These are phyloP conservation scores for Drosophila ogumai DNA, from an alignment of 1,140 invertebrate genomes.

Conservation along the genomic window DNA sequence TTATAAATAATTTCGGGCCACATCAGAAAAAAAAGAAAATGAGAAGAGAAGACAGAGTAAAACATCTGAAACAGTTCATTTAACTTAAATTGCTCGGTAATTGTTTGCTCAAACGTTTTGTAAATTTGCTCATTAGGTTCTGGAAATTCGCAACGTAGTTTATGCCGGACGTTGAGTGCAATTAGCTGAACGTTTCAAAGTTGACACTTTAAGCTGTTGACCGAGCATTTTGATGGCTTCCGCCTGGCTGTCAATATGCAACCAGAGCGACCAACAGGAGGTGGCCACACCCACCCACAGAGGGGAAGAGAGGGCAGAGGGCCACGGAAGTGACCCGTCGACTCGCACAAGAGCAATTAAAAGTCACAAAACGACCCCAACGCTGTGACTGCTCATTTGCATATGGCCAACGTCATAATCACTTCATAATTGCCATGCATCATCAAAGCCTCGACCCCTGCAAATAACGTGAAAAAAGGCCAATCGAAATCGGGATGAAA, in stretches of 20 bases:
- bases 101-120: constrained; percentile 65
- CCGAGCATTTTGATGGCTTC: constrained; percentile 24
- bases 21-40: background rate
- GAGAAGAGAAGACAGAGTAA: background rate
- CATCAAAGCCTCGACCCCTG: constrained; percentile 7
- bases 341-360: constrained; percentile 57
- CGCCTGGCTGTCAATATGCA: constrained; percentile 37
- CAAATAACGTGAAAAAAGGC: constrained; percentile 1
- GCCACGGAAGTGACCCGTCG: constrained; percentile 39
- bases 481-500: constrained; percentile 9
- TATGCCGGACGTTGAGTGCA: constrained; percentile 35
- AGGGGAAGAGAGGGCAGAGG: background rate
- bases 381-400: constrained; percentile 57
- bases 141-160: constrained; percentile 17
- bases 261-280: constrained; percentile 28
- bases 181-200: constrained; percentile 56
- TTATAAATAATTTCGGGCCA: constrained; percentile 55
- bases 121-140: constrained; percentile 69
- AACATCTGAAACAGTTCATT: constrained; percentile 66
- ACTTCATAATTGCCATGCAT: constrained; percentile 65
- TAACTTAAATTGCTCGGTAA: constrained; percentile 77
- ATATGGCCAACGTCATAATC: constrained; percentile 67
- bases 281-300: constrained; percentile 1
- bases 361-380: constrained; percentile 41
- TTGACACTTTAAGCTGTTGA: constrained; percentile 56